phyloP scores from a whole-genome alignment of 1,140 invertebrate species.

The Berghia stephanieae region DNA sequence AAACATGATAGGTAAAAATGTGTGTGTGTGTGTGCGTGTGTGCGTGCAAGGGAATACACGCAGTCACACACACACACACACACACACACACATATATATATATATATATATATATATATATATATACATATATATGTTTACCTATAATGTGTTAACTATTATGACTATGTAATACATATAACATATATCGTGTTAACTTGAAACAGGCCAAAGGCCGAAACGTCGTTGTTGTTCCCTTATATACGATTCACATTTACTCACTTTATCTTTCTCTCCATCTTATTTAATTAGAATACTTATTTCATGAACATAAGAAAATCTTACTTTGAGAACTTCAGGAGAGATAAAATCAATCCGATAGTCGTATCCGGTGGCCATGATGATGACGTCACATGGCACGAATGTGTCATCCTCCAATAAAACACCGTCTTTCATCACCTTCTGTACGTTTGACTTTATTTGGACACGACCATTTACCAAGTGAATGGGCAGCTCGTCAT shows the following conservation, averaged over 20 bases:
- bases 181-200: too few species aligned
- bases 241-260: too few species aligned
- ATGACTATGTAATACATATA: too few species aligned
- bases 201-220: too few species aligned
- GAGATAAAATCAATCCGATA: conserved; percentile 59
- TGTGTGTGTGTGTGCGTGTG: too few species aligned
- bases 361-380: conserved; percentile 62
- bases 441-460: background rate
- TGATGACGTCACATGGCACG: conserved; percentile 57
- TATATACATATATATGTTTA: background rate
- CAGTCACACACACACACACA: conserved; percentile 10
- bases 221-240: too few species aligned
- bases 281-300: background rate
- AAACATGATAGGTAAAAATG: too few species aligned
- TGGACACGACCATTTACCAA: conserved; percentile 61
- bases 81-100: background rate
- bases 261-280: too few species aligned
- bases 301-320: background rate
- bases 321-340: conserved; percentile 21
- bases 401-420: conserved; percentile 53
- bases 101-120: background rate
- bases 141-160: too few species aligned
- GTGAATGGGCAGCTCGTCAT: conserved; percentile 70
- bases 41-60: background rate
- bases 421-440: conserved; percentile 36